Conservation (phyloP, 2,797 vertebrate genomes). For the Poeciliopsis gracilis region DNA sequence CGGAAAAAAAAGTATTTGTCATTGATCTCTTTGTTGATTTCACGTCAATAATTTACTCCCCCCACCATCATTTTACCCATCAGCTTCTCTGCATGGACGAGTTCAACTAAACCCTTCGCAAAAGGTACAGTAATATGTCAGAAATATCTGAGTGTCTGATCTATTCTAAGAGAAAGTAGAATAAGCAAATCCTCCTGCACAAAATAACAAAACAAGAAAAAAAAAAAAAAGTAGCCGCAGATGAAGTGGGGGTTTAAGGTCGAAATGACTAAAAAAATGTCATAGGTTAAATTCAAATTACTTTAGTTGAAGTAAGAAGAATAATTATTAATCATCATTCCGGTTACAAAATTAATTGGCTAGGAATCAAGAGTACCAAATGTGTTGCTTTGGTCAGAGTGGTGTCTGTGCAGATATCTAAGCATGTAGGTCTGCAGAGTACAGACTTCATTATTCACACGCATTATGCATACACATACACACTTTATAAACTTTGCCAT, state of each 20-base stretch:
- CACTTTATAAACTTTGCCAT: neutral
- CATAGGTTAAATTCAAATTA: neutral
- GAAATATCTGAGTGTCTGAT: neutral
- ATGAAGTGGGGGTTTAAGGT: neutral
- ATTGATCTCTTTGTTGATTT: neutral
- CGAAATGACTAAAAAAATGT: neutral
- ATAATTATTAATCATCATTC: neutral
- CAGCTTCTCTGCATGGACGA: neutral
- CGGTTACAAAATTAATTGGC: neutral
- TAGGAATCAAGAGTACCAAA: neutral
- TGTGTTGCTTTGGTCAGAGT: neutral
- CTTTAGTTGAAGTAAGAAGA: neutral
- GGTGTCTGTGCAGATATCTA: neutral
- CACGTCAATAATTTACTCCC: neutral
- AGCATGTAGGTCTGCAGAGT: neutral
- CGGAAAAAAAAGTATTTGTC: neutral
- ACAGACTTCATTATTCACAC: neutral
- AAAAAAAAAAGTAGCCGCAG: neutral
- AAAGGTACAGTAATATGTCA: neutral
- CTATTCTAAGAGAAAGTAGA: neutral
- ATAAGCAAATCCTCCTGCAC: neutral
- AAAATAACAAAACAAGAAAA: neutral
- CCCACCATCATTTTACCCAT: neutral
- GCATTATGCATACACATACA: neutral
- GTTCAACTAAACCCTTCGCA: neutral